Evolutionary conservation across 2,797 vertebrate genomes (phyloP).

Genomic region (Lithobates pipiens): DNA sequence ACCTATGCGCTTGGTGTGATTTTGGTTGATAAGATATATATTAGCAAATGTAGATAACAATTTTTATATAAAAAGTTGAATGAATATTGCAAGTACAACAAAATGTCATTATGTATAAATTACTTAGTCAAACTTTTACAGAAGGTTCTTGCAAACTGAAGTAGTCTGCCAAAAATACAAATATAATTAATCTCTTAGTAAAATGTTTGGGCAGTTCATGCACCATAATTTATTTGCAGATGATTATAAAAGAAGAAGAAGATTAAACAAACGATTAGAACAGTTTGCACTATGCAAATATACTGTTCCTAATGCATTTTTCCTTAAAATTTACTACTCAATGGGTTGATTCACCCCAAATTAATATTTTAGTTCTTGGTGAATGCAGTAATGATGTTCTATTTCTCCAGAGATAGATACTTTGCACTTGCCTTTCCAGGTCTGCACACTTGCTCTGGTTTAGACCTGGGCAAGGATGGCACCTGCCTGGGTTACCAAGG

Average conservation of each 20-base stretch:
- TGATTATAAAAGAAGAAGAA: not conserved
- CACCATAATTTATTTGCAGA: not conserved
- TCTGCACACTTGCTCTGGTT: too few relatives aligned
- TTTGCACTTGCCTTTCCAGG: too few relatives aligned
- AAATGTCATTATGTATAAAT: not conserved
- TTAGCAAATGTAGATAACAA: not conserved
- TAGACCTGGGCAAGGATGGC: too few relatives aligned
- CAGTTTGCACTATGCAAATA: not conserved
- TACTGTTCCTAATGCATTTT: not conserved
- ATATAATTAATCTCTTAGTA: not conserved
- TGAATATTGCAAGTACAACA: not conserved
- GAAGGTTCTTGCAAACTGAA: not conserved
- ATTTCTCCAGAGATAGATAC: too few relatives aligned
- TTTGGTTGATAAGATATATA: too few relatives aligned
- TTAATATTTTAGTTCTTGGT: too few relatives aligned
- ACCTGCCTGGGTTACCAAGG: too few relatives aligned
- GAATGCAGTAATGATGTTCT: too few relatives aligned
- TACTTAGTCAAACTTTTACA: not conserved
- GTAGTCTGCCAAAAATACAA: not conserved
- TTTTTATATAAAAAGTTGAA: not conserved
- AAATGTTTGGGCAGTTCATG: not conserved
- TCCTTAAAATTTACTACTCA: too few relatives aligned
- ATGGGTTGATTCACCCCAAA: too few relatives aligned
- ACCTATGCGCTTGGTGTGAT: too few relatives aligned
- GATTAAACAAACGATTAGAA: not conserved